Percentiles rank a stretch among this genome's conserved stretches.
These are phyloP conservation scores for Drosophila triauraria DNA, from an alignment of 1,140 invertebrate species.

Conservation along the genomic window DNA sequence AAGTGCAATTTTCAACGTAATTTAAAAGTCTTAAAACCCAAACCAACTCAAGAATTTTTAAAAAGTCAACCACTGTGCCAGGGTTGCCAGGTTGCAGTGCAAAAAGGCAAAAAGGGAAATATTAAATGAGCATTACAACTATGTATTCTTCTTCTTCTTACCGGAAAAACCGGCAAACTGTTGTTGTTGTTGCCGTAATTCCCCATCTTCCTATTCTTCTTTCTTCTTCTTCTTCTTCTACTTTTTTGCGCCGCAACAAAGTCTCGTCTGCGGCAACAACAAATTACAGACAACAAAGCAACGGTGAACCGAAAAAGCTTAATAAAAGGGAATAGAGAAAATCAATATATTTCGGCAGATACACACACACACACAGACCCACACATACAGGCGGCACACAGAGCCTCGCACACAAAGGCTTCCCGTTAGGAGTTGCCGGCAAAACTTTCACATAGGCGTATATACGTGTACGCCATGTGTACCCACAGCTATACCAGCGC, in stretches of 20 bases:
- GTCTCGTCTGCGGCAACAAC: constrained; percentile 40
- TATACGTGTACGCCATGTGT: constrained; percentile 55
- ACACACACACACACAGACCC: constrained; percentile 57
- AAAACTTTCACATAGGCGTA: constrained; percentile 39
- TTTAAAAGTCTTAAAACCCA: not conserved
- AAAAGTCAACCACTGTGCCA: constrained; percentile 10
- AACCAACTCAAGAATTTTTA: not conserved
- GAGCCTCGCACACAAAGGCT: constrained; percentile 14
- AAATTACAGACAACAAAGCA: constrained; percentile 52
- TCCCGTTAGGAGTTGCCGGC: constrained; percentile 52
- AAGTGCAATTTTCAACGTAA: no score
- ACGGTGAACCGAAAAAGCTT: constrained; percentile 55
- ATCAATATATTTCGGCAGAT: constrained; percentile 78
- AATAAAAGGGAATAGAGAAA: constrained; percentile 66
- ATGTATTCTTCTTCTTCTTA: constrained; percentile 24
- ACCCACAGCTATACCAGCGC: not conserved
- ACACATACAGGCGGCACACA: constrained; percentile 9
- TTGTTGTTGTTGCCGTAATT: constrained; percentile 8
- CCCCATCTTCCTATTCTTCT: not conserved
- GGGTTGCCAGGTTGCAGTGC: constrained; percentile 18
- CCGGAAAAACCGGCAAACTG: constrained; percentile 33
- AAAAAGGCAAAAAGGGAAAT: constrained; percentile 23
- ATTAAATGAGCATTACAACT: constrained; percentile 50
- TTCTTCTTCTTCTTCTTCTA: not conserved
- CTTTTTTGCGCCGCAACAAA: constrained; percentile 25